Percentiles rank a stretch among this genome's conserved stretches.
These are phyloP conservation scores for Sinhomidia bicolor DNA, from an alignment of 2,888 invertebrate species.

Conservation along the genomic window DNA sequence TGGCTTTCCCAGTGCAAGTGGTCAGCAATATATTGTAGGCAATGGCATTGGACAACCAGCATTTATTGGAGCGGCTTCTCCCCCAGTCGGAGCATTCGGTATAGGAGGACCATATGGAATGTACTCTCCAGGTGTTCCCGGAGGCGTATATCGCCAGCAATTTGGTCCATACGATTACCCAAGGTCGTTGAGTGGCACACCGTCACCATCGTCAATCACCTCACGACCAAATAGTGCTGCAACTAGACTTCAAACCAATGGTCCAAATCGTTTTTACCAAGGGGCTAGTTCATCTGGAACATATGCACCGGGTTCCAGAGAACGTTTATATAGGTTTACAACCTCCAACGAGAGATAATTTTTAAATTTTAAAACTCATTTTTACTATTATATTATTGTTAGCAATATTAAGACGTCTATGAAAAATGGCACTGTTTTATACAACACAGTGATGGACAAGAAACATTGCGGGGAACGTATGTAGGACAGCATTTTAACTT, in stretches of 20 bases:
- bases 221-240: conserved; percentile 36
- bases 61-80: conserved; percentile 45
- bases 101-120: conserved; percentile 42
- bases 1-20: conserved; percentile 64
- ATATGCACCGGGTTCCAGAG: conserved; percentile 47
- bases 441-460: too few relatives aligned
- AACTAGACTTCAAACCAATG: conserved; percentile 31
- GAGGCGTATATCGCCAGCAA: conserved; percentile 65
- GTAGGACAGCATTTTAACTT: too few relatives aligned
- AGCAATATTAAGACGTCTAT: too few relatives aligned
- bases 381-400: neutral
- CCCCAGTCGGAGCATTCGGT: neutral
- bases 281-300: conserved; percentile 54
- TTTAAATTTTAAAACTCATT: neutral
- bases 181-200: conserved; percentile 32
- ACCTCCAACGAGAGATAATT: conserved; percentile 58
- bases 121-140: conserved; percentile 60
- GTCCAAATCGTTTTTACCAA: conserved; percentile 64
- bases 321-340: conserved; percentile 55
- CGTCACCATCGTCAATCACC: conserved; percentile 21
- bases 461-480: too few relatives aligned
- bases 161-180: conserved; percentile 49
- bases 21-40: conserved; percentile 65
- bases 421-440: too few relatives aligned
- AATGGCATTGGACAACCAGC: conserved; percentile 64